phyloP scores from a whole-genome alignment of 1,140 invertebrate genomes.

The Brachionus sp. region DNA sequence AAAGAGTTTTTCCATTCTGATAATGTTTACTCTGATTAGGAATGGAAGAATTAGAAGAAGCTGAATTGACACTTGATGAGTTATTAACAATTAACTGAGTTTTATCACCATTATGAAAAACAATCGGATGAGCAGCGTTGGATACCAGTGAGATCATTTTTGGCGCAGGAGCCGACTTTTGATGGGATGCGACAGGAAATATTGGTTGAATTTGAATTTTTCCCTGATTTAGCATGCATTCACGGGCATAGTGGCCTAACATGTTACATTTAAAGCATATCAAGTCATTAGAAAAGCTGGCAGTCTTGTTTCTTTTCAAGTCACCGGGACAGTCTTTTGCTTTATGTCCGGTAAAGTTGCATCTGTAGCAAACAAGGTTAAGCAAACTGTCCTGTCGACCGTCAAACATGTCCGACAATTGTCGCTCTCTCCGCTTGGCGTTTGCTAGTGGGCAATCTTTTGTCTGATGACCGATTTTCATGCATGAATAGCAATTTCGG shows the following conservation, averaged over 20 bases:
- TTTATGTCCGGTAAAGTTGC: slow-evolving; percentile 9
- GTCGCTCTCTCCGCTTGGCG: slow-evolving; percentile 49
- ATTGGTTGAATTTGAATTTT: not conserved
- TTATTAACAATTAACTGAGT: slow-evolving; percentile 29
- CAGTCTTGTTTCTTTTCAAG: not conserved
- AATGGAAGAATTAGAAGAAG: not conserved
- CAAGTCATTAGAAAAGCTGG: not conserved
- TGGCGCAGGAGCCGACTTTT: not conserved
- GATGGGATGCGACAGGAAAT: not conserved
- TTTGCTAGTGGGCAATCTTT: slow-evolving; percentile 61
- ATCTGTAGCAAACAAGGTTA: slow-evolving; percentile 6
- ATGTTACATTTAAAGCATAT: slow-evolving; percentile 28
- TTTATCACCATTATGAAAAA: slow-evolving; percentile 32
- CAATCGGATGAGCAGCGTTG: slow-evolving; percentile 24
- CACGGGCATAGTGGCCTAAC: not conserved
- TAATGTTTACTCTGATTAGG: not conserved
- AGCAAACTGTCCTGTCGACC: not conserved
- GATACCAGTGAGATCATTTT: not conserved
- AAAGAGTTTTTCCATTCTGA: not conserved
- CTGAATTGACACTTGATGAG: not conserved
- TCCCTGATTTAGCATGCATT: not conserved
- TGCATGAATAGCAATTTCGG: slow-evolving; percentile 64
- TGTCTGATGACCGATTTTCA: slow-evolving; percentile 65
- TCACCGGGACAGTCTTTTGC: slow-evolving; percentile 13
- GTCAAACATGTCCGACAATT: slow-evolving; percentile 18